phyloP scores from a whole-genome alignment of 2,888 invertebrate genomes.

The Bursaphelenchus okinawaensis region DNA sequence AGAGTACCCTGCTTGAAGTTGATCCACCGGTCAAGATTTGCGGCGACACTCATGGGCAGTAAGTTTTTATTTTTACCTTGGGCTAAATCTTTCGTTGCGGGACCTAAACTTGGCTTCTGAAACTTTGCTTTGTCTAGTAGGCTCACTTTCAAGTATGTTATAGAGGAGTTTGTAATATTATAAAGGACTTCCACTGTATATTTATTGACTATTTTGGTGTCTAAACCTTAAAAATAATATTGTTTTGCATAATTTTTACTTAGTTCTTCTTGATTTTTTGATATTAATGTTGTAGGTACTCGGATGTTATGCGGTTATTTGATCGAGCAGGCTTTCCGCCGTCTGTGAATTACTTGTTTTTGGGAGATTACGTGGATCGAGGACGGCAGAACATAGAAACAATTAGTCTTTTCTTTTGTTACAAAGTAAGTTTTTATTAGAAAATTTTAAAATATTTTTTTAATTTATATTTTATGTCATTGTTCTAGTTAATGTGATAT shows the following conservation, averaged over 20 bases:
- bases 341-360: slow-evolving; percentile 37
- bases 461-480: too few species aligned
- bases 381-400: slow-evolving; percentile 34
- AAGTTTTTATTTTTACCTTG: slow-evolving; percentile 1
- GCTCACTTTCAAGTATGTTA: too few species aligned
- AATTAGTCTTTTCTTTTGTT: slow-evolving; percentile 30
- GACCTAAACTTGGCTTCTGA: too few species aligned
- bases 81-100: too few species aligned
- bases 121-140: too few species aligned
- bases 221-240: too few species aligned
- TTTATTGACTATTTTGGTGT: too few species aligned
- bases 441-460: too few species aligned
- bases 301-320: slow-evolving; percentile 41
- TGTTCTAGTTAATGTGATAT: too few species aligned
- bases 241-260: too few species aligned
- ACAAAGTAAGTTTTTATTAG: slow-evolving; percentile 26
- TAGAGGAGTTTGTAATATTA: too few species aligned
- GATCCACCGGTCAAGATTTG: slow-evolving; percentile 22
- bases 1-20: slow-evolving; percentile 16
- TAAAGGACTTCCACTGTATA: too few species aligned
- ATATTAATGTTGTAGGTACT: neutral
- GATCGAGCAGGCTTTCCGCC: slow-evolving; percentile 40
- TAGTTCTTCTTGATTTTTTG: neutral
- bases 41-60: slow-evolving; percentile 26
- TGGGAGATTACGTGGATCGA: slow-evolving; percentile 41